Conservation (phyloP, 2,113 vertebrate species). For the Ia io region DNA sequence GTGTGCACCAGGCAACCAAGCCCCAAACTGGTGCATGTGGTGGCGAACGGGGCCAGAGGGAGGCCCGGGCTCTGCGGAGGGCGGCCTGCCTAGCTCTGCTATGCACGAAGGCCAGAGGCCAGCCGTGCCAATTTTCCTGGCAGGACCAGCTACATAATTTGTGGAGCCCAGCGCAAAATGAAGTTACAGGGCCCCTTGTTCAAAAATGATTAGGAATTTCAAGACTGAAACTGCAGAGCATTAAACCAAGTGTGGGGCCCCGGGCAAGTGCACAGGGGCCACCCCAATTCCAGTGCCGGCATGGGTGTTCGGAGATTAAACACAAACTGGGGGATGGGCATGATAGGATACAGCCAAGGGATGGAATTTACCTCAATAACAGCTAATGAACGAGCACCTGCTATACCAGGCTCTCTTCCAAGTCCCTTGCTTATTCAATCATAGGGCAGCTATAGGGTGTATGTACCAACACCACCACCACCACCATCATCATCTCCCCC, state of each 20-base stretch:
- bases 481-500: too few species aligned
- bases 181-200: neutral
- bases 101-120: neutral
- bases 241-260: neutral
- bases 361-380: neutral
- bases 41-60: fast-evolving
- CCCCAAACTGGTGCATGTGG: neutral
- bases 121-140: neutral
- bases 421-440: neutral
- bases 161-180: neutral
- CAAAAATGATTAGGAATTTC: neutral
- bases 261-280: fast-evolving
- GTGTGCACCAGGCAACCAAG: neutral
- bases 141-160: neutral
- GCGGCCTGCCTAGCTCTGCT: neutral
- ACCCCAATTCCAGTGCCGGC: neutral
- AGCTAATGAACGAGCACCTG: neutral
- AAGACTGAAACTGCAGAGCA: neutral
- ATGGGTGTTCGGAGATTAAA: neutral
- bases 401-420: neutral
- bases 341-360: neutral
- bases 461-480: neutral
- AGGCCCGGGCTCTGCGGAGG: neutral
- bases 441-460: neutral
- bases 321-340: neutral